Evolutionary conservation across 1,140 invertebrate genomes (phyloP), one percentile per base, ranked within the genome.

Genomic region (Diorhabda carinulata): DNA sequence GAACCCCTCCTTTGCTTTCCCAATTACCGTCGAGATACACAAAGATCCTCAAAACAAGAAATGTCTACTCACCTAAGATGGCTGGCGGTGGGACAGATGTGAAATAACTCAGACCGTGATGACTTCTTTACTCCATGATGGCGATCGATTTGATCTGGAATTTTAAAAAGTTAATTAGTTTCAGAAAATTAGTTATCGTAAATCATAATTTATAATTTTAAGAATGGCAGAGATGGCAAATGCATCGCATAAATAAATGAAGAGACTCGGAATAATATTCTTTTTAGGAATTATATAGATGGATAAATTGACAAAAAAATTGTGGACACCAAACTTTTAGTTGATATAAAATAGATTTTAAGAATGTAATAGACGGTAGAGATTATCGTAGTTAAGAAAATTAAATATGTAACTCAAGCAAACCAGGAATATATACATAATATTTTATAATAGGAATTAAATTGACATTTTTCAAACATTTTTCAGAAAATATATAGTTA

Each of bases 121-220:
- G 68, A 71, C 72, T 74, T 74, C 72, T 74, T 74, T 72, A 76
- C 71, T 74, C 73, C 75, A 76, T 76, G 66, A 62, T 74, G 66
- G 67, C 52, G 66, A 68, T 64, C 63, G 64, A 63, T 25, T 45
- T 43, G 64, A 57, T 61, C 73, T 74, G 69, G 68, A 75, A 75
- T 64, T 66, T 72, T 66, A 58, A 63, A 67, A 42, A 71, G 56
- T 65, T 65, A 65, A 65, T 65, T 65, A 65, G 64, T 65, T 65
- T 65, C 56, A 9, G 41, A 65, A 66, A 25, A 25, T 43, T 65
- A 65, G 57, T 56, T 3, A 52, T 69, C 67, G 47, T 69, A 69
- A 58, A 69, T 69, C 61, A 64, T 64, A 44, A 42, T 9, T 45
- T 47, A 64, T 64, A 64, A 64, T 64, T 52, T 40, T 43, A 62